Conservation (phyloP, 2,797 vertebrate species). For the Syngnathus rostellatus region DNA sequence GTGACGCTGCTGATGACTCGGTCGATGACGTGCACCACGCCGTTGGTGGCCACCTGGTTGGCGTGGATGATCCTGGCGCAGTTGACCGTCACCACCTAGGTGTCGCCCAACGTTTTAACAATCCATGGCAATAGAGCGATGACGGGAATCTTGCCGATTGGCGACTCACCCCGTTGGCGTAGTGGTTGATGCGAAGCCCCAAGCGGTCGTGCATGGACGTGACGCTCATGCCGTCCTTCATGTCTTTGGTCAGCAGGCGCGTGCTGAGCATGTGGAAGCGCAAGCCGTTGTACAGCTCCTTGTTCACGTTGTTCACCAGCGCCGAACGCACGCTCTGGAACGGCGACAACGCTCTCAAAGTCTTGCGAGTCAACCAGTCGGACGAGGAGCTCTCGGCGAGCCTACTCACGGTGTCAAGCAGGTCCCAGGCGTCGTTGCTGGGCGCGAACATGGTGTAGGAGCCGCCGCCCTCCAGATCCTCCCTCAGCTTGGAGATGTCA, state of each 20-base stretch:
- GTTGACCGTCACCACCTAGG: conserved; percentile 93
- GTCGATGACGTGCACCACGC: conserved; percentile 89
- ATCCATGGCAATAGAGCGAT: no score
- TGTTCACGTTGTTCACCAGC: conserved; percentile 82
- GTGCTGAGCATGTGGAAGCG: conserved; percentile 86
- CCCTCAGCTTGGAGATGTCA: conserved; percentile 76
- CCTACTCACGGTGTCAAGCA: conserved; percentile 75
- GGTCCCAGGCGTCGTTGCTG: conserved; percentile 87
- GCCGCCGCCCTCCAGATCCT: conserved; percentile 81
- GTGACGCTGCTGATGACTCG: conserved; percentile 77
- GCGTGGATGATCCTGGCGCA: conserved; percentile 88
- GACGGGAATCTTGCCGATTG: no score
- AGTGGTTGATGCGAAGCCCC: conserved; percentile 87
- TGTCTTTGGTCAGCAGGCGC: conserved; percentile 87
- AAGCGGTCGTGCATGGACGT: conserved; percentile 81
- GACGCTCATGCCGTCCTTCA: conserved; percentile 80
- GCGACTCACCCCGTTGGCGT: conserved; percentile 80
- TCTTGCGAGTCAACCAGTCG: neutral
- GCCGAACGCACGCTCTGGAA: conserved; percentile 68
- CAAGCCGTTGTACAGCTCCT: conserved; percentile 81
- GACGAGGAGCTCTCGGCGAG: neutral
- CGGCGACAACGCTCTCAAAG: neutral
- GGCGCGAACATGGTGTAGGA: conserved; percentile 91
- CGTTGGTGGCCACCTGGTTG: conserved; percentile 94
- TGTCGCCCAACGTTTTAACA: neutral